Evolutionary conservation across 92 coral and sea anemone genomes (phyloP), one percentile per base, ranked within the genome.

Genomic region (Siderastrea radians): DNA sequence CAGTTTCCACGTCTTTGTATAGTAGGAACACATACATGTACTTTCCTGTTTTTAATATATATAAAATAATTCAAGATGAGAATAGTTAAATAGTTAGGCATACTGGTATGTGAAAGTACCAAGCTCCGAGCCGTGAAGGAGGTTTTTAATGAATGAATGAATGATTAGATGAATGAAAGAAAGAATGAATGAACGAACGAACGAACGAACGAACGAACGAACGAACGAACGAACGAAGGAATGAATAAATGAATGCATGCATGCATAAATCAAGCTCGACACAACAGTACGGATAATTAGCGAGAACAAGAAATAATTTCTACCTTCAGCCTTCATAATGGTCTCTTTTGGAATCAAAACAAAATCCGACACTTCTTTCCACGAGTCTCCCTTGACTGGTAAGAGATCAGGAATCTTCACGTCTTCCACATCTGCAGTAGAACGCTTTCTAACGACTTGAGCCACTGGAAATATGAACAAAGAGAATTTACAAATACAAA

Each of bases 1-100:
- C 92, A 78, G n/a, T 49, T 78, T 65, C 73, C 48, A 91, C 90
- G 66, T 74, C 77, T 72, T 83, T 91, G 77, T 81, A 91, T 8
- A 91, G 70, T 10, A 91, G 15, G 49, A 91, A 58, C 8, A 91
- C 48, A 7, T 55, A 48, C 51, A 72, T 87, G 85, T 77, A 87
- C 63, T 68, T 77, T 74, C 72, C 94, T 91, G 48, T 12, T 63
- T 65, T 60, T 67, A 63, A 46, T 68, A 16, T 68, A 16, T 13
- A 15, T 13, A 17, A 1, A 51, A 64, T 0, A 14, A 65, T 65
- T n/a, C 2, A 67, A 2, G 16, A 66, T 15, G 75, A 26, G 38
- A 26, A 26, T 26, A 26, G 38, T 26, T 26, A 0, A 26, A 26
- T 26, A 26, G 0, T 26, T 26, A 26, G 38, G 38, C 38, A 26